Base-by-base conservation (phyloP, 2,888 invertebrate genomes). In the Hipparchia sbordonii region DNA sequence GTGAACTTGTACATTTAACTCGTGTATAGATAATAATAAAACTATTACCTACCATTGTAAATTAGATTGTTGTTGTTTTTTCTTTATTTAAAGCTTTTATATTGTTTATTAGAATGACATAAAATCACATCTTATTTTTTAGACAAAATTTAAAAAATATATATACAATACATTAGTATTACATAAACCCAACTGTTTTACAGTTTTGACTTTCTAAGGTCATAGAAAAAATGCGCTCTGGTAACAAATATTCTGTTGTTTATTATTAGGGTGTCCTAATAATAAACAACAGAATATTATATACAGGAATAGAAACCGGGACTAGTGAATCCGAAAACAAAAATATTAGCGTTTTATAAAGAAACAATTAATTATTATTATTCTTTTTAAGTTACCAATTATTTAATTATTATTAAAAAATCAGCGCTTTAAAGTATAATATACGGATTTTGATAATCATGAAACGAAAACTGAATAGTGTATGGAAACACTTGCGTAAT, bases 31-130 rank as follows among this genome's bases (percentile, higher is more conserved):
- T 67, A 74, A 69, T 57, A 74, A 69, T 57, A 74, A 68, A 39
- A 48, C 7, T 60, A 71, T 39, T 52, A 52, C 52, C 60, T 39
- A 45, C 59, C 57, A 59, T 13, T 77, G 75, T 77, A 77, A 73
- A 74, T 74, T 76, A 74, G 59, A 71, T 72, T 72, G 75, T 76
- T 74, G 74, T 77, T 75, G 67, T 74, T 77, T 74, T 39, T 66
- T 60, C 33, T 74, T 72, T 76, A 63, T 71, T 69, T 67, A 62
- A 48, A 57, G 56, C 68, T 74, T 76, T 76, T 71, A 57, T 39
- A 57, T 67, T 13, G 63, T 70, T 67, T 74, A 39, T 66, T 66
- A 68, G 12, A 67, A 75, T 70, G 60, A 72, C 72, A 72, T 76
- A 56, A 72, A 74, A 72, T 76, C 74, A 72, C 67, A 67, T 61